Conservation (phyloP, 2,797 vertebrate species). For the Stomatorhinus walkeri region DNA sequence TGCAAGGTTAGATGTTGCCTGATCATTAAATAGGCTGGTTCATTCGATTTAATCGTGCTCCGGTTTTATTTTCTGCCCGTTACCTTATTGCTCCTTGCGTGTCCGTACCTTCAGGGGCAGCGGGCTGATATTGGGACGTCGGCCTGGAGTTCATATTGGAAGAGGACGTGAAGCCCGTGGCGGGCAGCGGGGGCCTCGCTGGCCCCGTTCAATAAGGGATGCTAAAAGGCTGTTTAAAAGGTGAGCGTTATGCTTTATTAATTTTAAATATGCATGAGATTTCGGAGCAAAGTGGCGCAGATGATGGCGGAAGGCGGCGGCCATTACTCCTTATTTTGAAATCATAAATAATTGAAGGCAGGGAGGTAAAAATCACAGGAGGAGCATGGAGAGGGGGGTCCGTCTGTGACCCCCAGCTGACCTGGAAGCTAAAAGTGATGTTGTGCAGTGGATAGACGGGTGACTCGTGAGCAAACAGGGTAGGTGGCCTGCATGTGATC, state of each 20-base stretch:
- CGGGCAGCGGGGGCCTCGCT: not conserved
- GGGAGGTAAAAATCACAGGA: constrained; percentile 39
- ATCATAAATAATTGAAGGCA: constrained; percentile 66
- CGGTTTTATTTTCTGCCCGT: not conserved
- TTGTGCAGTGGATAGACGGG: constrained; percentile 9
- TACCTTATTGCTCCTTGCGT: not conserved
- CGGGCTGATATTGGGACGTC: not conserved
- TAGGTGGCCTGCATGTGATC: not conserved
- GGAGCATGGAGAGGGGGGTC: constrained; percentile 44
- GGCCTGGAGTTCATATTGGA: not conserved
- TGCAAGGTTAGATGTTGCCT: constrained; percentile 13
- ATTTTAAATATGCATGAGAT: constrained; percentile 72
- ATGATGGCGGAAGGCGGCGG: constrained; percentile 42
- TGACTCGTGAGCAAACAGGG: not conserved
- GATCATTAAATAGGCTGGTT: not conserved
- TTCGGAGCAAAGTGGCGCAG: constrained; percentile 63
- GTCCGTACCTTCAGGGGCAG: not conserved
- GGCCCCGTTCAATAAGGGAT: constrained; percentile 6
- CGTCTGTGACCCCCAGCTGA: constrained; percentile 52
- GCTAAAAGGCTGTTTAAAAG: constrained; percentile 56
- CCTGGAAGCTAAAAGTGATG: constrained; percentile 35
- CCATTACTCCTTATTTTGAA: constrained; percentile 59
- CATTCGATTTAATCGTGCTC: constrained; percentile 1
- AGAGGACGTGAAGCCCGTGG: not conserved
- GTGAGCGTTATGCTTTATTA: constrained; percentile 69